These are phyloP conservation scores for Chrysolina americana DNA, from an alignment of 2,888 invertebrate species.

Conservation along the genomic window DNA sequence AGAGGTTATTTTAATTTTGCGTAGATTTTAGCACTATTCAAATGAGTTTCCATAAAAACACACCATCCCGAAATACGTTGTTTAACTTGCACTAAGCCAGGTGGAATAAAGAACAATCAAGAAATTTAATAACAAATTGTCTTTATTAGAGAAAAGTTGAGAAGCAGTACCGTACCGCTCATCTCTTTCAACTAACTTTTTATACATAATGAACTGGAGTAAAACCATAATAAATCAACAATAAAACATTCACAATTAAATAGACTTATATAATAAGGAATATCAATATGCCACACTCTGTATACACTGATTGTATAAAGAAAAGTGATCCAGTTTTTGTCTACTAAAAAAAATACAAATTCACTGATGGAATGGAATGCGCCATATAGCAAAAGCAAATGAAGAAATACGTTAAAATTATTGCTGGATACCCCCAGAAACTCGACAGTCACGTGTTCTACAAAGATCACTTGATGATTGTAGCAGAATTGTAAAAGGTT, in stretches of 20 bases:
- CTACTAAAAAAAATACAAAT: background rate
- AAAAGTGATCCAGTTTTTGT: conserved; percentile 1
- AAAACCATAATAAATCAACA: conserved; percentile 17
- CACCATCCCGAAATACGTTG: too few species aligned
- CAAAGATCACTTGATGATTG: too few species aligned
- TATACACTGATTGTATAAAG: conserved; percentile 13
- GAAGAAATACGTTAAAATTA: background rate
- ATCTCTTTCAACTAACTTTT: background rate
- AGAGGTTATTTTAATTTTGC: too few species aligned
- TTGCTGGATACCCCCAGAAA: background rate
- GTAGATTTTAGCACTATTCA: too few species aligned
- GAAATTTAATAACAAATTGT: conserved; percentile 1
- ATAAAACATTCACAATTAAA: background rate
- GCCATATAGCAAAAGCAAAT: conserved; percentile 4
- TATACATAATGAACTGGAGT: background rate
- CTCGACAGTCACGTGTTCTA: too few species aligned
- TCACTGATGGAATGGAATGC: background rate
- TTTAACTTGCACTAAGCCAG: background rate
- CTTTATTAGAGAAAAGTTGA: conserved; percentile 9
- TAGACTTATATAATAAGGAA: background rate
- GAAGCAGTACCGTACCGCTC: background rate
- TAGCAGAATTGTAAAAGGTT: too few species aligned
- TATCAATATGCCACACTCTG: background rate
- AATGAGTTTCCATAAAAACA: too few species aligned
- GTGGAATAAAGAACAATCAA: background rate